Evolutionary conservation across 2,888 invertebrate genomes (phyloP).

Genomic region (Leptura quadrifasciata): DNA sequence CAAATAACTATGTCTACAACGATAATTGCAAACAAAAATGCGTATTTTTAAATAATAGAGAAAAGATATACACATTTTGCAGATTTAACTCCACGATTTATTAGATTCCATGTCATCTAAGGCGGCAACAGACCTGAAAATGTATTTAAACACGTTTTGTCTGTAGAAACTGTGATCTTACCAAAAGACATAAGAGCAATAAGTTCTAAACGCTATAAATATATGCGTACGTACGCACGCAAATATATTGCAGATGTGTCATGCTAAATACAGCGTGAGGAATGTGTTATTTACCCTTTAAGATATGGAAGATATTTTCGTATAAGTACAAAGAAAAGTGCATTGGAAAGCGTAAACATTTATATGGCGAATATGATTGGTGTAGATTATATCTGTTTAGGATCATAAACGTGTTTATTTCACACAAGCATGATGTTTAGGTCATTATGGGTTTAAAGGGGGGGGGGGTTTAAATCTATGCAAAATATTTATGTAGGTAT

Average conservation of each 20-base stretch:
- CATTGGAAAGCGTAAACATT: neutral
- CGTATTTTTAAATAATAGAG: too few relatives aligned
- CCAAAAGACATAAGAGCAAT: neutral
- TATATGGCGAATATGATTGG: neutral
- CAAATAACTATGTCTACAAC: too few relatives aligned
- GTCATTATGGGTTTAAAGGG: too few relatives aligned
- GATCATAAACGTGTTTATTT: too few relatives aligned
- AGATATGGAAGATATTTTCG: neutral
- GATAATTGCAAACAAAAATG: too few relatives aligned
- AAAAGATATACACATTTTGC: too few relatives aligned
- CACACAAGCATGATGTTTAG: too few relatives aligned
- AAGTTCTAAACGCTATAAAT: slow-evolving; percentile 3
- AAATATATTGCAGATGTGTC: slow-evolving; percentile 1
- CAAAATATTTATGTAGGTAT: too few relatives aligned
- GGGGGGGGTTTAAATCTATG: too few relatives aligned
- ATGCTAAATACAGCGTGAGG: neutral
- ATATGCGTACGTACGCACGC: neutral
- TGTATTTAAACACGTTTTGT: neutral
- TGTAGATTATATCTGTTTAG: too few relatives aligned
- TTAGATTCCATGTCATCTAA: neutral
- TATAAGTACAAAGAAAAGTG: neutral
- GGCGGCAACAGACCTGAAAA: neutral
- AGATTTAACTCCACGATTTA: neutral
- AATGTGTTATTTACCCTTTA: neutral
- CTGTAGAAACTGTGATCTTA: neutral